Conservation (phyloP, 2,888 invertebrate species). For the Embidobia sp. region DNA sequence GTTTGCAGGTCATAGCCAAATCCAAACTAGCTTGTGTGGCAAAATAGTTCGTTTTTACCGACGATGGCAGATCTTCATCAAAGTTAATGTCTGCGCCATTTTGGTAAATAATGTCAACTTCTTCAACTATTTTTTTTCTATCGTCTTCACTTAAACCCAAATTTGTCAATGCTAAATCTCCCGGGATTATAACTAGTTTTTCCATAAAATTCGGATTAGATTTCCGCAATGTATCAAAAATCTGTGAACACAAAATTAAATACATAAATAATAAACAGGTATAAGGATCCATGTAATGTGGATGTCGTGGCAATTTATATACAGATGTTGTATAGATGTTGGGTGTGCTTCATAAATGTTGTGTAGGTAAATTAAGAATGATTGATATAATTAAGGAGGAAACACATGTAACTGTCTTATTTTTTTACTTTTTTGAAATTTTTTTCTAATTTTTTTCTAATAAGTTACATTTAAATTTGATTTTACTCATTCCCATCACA, state of each 20-base stretch:
- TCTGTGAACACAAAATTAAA: conserved; percentile 59
- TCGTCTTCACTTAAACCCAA: conserved; percentile 67
- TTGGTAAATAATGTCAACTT: conserved; percentile 72
- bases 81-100: conserved; percentile 68
- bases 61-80: conserved; percentile 50
- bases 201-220: conserved; percentile 62
- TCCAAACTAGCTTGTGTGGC: conserved; percentile 71
- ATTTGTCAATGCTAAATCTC: conserved; percentile 66
- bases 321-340: too few relatives aligned
- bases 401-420: too few relatives aligned
- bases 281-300: too few relatives aligned
- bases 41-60: conserved; percentile 68
- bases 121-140: conserved; percentile 56
- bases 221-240: conserved; percentile 69
- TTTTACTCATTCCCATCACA: too few relatives aligned
- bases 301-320: too few relatives aligned
- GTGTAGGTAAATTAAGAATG: too few relatives aligned
- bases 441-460: too few relatives aligned
- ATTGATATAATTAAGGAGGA: too few relatives aligned
- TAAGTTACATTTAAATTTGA: too few relatives aligned
- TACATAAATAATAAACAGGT: too few relatives aligned
- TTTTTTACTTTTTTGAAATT: too few relatives aligned
- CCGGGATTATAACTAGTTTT: conserved; percentile 65
- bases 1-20: conserved; percentile 68
- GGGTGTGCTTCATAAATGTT: too few relatives aligned